Base-by-base conservation (phyloP, 2,113 vertebrate species). In the Oreocharis arfaki region DNA sequence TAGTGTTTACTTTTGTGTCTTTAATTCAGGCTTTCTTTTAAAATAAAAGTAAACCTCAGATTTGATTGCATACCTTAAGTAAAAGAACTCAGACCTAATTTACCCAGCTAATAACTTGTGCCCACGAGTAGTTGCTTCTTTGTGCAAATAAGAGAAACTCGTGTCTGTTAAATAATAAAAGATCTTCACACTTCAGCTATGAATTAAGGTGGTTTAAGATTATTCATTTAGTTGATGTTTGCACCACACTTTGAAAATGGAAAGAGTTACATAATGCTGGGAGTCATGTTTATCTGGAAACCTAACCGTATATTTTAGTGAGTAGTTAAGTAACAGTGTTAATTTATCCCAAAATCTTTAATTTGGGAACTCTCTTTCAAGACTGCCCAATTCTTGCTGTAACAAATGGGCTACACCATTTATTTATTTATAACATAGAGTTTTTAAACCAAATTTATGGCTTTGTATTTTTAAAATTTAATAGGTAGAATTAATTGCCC, bases 401-500 rank as follows among this genome's bases (percentile, higher is more conserved):
- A 90, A 90, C 46, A 41, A 91, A 89, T 24, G 10, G 73, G 39
- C 49, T 56, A 39, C 14, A 27, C 2, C 1, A 70, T 92, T 93
- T 78, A 60, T 87, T 97, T 92, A 85, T 87, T 93, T 94, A 90
- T 74, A 91, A 35, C 13, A 8, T 33, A 11, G 30, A 16, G 13
- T 50, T 90, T 84, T 92, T 10, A 44, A 92, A 65, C 6, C 13
- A 88, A 87, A 91, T 75, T 41, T 64, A 84, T 69, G 87, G 47
- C 16, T 89, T 90, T 91, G 46, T 89, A 63, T 89, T 80, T 92
- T 90, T 64, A 42, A 92, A 89, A 88, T 75, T 55, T 85, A 92
- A 89, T 89, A 57, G 1, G 1, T 71, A 76, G 65, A 90, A 80
- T 94, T 90, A 90, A 91, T 96, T 83, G 93, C 52, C 55, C 26